These are phyloP conservation scores for Rhinogobio ventralis DNA, from an alignment of 2,797 vertebrate genomes.

Conservation along the genomic window DNA sequence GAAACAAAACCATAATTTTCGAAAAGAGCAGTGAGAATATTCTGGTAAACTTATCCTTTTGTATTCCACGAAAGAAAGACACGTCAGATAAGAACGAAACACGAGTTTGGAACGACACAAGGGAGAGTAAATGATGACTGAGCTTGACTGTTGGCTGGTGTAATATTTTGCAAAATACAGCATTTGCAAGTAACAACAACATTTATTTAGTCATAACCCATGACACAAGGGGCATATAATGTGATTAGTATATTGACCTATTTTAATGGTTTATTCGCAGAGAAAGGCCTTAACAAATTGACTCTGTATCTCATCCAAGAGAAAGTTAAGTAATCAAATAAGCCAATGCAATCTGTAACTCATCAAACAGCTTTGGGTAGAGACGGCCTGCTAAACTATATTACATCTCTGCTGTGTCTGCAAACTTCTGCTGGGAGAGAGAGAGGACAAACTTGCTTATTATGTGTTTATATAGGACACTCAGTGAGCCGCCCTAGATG, in stretches of 20 bases:
- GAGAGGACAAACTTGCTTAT: constrained; percentile 27
- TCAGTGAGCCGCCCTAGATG: constrained; percentile 46
- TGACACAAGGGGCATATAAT: background rate
- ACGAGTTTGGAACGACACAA: background rate
- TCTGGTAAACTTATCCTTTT: background rate
- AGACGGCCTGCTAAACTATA: constrained; percentile 13
- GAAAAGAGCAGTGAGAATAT: background rate
- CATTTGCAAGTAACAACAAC: background rate
- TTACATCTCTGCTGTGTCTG: constrained; percentile 16
- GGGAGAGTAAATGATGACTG: background rate
- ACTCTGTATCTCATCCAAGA: background rate
- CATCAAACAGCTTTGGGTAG: constrained; percentile 10
- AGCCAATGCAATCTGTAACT: constrained; percentile 6
- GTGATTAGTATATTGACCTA: background rate
- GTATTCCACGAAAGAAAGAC: constrained; percentile 17
- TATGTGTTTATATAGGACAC: constrained; percentile 45
- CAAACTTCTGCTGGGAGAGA: constrained; percentile 20
- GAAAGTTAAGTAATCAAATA: constrained; percentile 24
- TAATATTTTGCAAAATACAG: background rate
- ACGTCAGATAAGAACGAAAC: background rate
- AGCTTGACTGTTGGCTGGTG: background rate
- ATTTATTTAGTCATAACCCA: background rate
- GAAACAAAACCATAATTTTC: background rate
- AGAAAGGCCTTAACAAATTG: background rate
- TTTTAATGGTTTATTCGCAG: background rate